Conservation (phyloP, 1,140 invertebrate species). For the Nebria ingens region DNA sequence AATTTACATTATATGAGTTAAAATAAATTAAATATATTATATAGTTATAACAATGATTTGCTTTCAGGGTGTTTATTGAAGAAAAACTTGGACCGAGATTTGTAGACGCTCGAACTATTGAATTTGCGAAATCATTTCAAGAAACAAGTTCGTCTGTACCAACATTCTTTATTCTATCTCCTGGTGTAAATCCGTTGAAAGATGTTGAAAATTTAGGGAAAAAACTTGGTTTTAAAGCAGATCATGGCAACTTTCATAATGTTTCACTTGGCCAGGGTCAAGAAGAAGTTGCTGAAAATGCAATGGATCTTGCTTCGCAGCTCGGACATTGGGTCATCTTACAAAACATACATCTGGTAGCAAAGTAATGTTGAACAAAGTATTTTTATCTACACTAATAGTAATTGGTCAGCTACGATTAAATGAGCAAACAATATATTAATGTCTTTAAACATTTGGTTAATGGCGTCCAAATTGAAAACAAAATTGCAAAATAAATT, state of each 20-base stretch:
- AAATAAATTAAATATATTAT: slow-evolving; percentile 22
- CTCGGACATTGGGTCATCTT: slow-evolving; percentile 88
- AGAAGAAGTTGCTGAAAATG: slow-evolving; percentile 79
- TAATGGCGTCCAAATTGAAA: no score
- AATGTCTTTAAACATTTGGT: no score
- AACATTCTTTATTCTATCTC: slow-evolving; percentile 90
- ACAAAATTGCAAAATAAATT: no score
- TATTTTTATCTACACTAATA: neutral
- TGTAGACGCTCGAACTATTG: slow-evolving; percentile 61
- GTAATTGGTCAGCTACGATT: no score
- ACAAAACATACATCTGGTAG: slow-evolving; percentile 86
- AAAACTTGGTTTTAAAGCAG: slow-evolving; percentile 68
- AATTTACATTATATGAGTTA: neutral
- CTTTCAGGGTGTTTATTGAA: slow-evolving; percentile 58
- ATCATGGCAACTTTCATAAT: slow-evolving; percentile 80
- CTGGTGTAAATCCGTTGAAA: slow-evolving; percentile 89
- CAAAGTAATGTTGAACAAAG: slow-evolving; percentile 34
- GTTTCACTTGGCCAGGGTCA: slow-evolving; percentile 92
- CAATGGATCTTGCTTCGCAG: slow-evolving; percentile 64
- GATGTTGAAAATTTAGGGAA: slow-evolving; percentile 74
- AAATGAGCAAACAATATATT: no score
- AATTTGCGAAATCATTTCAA: slow-evolving; percentile 77
- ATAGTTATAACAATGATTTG: slow-evolving; percentile 30
- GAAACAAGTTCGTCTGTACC: slow-evolving; percentile 77
- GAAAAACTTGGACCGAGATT: slow-evolving; percentile 81